These are phyloP conservation scores for Ochropacha duplaris DNA, from an alignment of 2,888 invertebrate species.

Conservation along the genomic window DNA sequence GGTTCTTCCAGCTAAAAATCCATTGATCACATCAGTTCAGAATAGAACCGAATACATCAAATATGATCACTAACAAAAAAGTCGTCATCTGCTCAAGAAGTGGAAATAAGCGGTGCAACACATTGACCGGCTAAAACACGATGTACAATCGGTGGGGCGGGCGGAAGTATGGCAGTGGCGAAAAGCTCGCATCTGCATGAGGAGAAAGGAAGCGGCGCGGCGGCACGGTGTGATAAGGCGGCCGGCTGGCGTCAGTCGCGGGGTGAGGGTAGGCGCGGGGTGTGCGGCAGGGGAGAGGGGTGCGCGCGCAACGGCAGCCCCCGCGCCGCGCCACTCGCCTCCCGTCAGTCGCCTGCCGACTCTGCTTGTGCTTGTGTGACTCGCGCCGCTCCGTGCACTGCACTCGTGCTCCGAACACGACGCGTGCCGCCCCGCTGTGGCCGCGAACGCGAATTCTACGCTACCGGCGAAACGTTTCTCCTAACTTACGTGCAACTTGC, in stretches of 20 bases:
- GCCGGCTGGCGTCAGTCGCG: constrained; percentile 69
- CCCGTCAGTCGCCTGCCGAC: constrained; percentile 84
- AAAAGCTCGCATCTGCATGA: constrained; percentile 81
- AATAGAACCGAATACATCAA: constrained; percentile 16
- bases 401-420: constrained; percentile 82
- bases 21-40: constrained; percentile 11
- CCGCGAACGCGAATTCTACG: constrained; percentile 84
- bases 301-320: constrained; percentile 76
- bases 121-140: constrained; percentile 69
- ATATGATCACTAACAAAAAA: constrained; percentile 27
- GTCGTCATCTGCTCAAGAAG: constrained; percentile 42
- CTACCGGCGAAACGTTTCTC: constrained; percentile 82
- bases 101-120: constrained; percentile 59
- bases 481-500: constrained; percentile 78
- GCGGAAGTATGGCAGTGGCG: constrained; percentile 81
- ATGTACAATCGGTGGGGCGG: constrained; percentile 69
- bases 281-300: constrained; percentile 50
- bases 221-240: constrained; percentile 79
- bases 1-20: background rate
- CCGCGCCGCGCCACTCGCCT: constrained; percentile 71
- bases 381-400: constrained; percentile 82
- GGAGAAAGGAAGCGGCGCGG: constrained; percentile 81
- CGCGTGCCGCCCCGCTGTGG: constrained; percentile 82
- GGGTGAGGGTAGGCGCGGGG: constrained; percentile 28
- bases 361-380: constrained; percentile 82